These are phyloP conservation scores for Anomalospiza imberbis DNA, from an alignment of 2,797 vertebrate genomes.

Conservation along the genomic window DNA sequence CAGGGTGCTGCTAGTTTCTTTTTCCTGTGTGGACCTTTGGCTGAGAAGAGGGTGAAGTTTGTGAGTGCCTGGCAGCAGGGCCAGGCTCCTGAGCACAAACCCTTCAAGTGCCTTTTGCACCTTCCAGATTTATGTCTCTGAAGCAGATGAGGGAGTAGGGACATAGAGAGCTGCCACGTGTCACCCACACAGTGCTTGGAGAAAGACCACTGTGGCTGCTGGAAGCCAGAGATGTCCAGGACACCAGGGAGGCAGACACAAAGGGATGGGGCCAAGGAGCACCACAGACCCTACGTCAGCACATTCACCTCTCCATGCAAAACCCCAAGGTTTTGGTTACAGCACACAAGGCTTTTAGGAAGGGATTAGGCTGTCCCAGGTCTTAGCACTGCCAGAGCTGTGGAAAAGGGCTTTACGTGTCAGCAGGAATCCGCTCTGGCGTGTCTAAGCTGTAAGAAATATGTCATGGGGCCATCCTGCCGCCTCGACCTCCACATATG, in stretches of 20 bases:
- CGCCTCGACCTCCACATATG: not conserved
- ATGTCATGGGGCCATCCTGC: constrained; percentile 9
- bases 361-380: constrained; percentile 1
- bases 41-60: not conserved
- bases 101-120: not conserved
- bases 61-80: not conserved
- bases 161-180: accelerated
- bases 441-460: constrained; percentile 6
- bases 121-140: not conserved
- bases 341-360: not conserved
- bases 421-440: not conserved
- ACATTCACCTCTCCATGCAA: accelerated
- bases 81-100: not conserved
- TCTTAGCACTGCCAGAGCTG: not conserved
- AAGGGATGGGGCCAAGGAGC: not conserved
- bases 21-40: not conserved
- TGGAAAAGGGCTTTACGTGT: not conserved
- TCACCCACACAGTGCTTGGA: not conserved
- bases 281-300: not conserved
- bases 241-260: not conserved
- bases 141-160: not conserved
- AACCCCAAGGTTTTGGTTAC: not conserved
- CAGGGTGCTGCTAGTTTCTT: not conserved
- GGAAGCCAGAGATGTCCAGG: not conserved
- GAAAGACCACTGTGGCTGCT: accelerated